A percentile compares a stretch with the other conserved stretches of the same genome.
phyloP scores from a whole-genome alignment of 2,797 vertebrate species.

The Chrosomus eos region DNA sequence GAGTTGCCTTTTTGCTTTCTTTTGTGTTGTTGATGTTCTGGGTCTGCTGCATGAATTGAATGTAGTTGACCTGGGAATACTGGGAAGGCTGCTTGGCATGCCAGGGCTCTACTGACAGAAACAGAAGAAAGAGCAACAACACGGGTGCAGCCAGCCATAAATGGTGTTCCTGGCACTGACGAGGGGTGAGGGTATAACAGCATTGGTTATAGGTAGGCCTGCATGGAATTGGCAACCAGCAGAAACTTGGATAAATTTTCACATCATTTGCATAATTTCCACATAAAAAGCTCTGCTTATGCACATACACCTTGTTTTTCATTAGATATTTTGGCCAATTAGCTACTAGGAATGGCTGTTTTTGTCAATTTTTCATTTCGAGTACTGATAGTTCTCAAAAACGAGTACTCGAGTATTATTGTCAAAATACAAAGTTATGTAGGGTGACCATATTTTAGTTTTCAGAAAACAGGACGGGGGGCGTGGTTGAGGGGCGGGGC shows the following conservation, averaged over 20 bases:
- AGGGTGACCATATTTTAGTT: too few relatives aligned
- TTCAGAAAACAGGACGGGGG: too few relatives aligned
- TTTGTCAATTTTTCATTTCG: background rate
- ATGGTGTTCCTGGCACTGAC: background rate
- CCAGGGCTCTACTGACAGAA: slow-evolving; percentile 21
- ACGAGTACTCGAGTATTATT: too few relatives aligned
- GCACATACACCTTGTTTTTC: background rate
- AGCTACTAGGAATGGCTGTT: background rate
- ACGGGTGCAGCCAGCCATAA: slow-evolving; percentile 26
- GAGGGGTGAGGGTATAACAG: slow-evolving; percentile 9
- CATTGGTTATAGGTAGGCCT: slow-evolving; percentile 3
- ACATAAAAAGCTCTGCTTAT: background rate
- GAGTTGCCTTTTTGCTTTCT: slow-evolving; percentile 4
- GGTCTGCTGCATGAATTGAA: slow-evolving; percentile 17
- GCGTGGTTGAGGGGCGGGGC: too few relatives aligned
- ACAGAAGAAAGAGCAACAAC: slow-evolving; percentile 13
- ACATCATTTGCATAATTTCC: background rate
- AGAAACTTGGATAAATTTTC: background rate
- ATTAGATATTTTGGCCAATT: background rate
- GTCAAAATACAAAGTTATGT: too few relatives aligned
- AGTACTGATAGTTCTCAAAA: background rate
- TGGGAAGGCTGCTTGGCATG: slow-evolving; percentile 20
- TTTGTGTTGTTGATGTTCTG: slow-evolving; percentile 11
- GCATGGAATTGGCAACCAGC: background rate
- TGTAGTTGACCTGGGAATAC: slow-evolving; percentile 11